phyloP scores from a whole-genome alignment of 2,888 invertebrate species.

The Plagodis dolabraria region DNA sequence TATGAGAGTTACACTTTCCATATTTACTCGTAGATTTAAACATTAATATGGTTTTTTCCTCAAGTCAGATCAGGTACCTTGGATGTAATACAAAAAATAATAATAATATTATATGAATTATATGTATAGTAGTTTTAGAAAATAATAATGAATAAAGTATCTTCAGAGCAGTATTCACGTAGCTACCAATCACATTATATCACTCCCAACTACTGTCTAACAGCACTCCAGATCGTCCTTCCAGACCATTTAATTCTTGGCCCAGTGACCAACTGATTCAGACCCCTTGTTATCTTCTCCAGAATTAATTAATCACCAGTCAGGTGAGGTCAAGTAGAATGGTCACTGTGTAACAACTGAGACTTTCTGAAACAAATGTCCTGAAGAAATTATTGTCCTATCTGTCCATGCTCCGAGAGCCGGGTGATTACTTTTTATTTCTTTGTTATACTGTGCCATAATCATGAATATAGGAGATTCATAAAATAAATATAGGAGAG shows the following conservation, averaged over 20 bases:
- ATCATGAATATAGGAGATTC: slow-evolving; percentile 45
- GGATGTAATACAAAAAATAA: too few relatives aligned
- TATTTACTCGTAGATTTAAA: too few relatives aligned
- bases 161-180: not conserved
- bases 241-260: slow-evolving; percentile 51
- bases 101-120: too few relatives aligned
- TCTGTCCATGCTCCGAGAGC: slow-evolving; percentile 40
- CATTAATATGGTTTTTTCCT: too few relatives aligned
- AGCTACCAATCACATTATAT: slow-evolving; percentile 24
- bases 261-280: slow-evolving; percentile 40
- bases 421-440: slow-evolving; percentile 48
- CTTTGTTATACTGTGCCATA: slow-evolving; percentile 42
- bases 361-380: slow-evolving; percentile 48
- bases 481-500: slow-evolving; percentile 37
- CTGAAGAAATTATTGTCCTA: slow-evolving; percentile 19
- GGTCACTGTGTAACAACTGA: slow-evolving; percentile 52
- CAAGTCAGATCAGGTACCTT: too few relatives aligned
- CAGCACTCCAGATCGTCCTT: slow-evolving; percentile 49
- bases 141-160: not conserved
- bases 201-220: slow-evolving; percentile 13
- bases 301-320: slow-evolving; percentile 49
- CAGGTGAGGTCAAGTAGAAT: slow-evolving; percentile 55
- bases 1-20: too few relatives aligned
- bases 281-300: slow-evolving; percentile 42
- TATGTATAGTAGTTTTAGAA: too few relatives aligned